phyloP scores from a whole-genome alignment of 2,888 invertebrate species.

The Eristalinus sepulchralis region DNA sequence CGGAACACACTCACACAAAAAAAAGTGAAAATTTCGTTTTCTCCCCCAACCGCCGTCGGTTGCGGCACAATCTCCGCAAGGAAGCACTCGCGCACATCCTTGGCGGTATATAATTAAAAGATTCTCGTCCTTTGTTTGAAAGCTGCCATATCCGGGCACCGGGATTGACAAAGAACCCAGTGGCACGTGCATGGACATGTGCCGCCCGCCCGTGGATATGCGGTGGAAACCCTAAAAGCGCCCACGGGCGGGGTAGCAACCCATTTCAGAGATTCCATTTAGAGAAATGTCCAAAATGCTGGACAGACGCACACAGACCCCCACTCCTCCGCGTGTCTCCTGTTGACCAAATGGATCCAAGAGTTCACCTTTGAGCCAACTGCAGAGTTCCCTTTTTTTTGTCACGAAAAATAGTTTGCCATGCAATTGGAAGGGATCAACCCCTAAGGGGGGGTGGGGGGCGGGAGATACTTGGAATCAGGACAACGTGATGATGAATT shows the following conservation, averaged over 20 bases:
- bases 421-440: conserved; percentile 2
- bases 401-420: conserved; percentile 1
- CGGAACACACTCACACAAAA: neutral
- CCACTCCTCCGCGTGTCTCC: too few relatives aligned
- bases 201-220: neutral
- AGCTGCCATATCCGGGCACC: conserved; percentile 8
- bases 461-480: conserved; percentile 24
- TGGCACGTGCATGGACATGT: neutral
- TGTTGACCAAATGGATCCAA: neutral
- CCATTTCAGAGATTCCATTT: neutral
- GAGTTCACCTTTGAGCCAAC: neutral
- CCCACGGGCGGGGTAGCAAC: neutral
- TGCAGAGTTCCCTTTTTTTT: neutral
- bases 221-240: neutral
- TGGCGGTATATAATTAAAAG: neutral
- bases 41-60: neutral
- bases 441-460: neutral
- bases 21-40: neutral
- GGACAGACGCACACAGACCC: neutral
- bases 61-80: neutral
- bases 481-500: conserved; percentile 28
- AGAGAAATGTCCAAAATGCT: neutral
- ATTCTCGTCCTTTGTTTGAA: neutral
- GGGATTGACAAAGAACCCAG: conserved; percentile 7
- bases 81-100: neutral